These are phyloP conservation scores for Saturnia japonica DNA, from an alignment of 2,888 invertebrate genomes.

Conservation along the genomic window DNA sequence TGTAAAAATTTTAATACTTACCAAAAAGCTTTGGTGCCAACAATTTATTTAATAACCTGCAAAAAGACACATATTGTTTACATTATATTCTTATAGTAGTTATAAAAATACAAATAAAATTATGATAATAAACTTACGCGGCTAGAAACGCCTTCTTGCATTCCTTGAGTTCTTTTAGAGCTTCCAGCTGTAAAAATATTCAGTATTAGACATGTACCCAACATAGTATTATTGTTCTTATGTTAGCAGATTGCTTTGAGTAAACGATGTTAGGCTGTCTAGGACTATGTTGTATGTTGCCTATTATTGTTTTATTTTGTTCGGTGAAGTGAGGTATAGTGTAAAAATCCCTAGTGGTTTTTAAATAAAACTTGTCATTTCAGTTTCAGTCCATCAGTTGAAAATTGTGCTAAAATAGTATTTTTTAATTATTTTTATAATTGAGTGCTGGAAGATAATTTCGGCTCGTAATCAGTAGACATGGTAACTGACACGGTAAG, in stretches of 20 bases:
- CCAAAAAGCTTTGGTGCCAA: slow-evolving; percentile 54
- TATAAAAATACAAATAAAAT: neutral
- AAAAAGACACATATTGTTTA: slow-evolving; percentile 34
- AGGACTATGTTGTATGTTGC: too few species aligned
- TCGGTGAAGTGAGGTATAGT: neutral
- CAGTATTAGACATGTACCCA: neutral
- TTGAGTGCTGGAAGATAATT: neutral
- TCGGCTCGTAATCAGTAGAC: neutral
- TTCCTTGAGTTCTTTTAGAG: slow-evolving; percentile 70
- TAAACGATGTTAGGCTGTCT: neutral
- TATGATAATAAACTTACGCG: slow-evolving; percentile 54
- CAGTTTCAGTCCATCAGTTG: neutral
- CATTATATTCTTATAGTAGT: neutral
- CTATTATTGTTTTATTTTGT: too few species aligned
- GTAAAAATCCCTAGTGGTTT: neutral
- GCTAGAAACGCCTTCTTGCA: slow-evolving; percentile 65
- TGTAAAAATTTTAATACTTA: slow-evolving; percentile 30
- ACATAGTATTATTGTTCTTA: neutral
- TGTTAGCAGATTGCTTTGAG: neutral
- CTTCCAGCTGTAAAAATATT: slow-evolving; percentile 58
- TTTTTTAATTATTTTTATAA: neutral
- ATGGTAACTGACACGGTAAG: neutral
- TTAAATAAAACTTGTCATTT: neutral
- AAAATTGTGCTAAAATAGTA: neutral
- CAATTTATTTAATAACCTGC: slow-evolving; percentile 67